phyloP scores from a whole-genome alignment of 2,113 vertebrate species.

The Arvicanthis niloticus region DNA sequence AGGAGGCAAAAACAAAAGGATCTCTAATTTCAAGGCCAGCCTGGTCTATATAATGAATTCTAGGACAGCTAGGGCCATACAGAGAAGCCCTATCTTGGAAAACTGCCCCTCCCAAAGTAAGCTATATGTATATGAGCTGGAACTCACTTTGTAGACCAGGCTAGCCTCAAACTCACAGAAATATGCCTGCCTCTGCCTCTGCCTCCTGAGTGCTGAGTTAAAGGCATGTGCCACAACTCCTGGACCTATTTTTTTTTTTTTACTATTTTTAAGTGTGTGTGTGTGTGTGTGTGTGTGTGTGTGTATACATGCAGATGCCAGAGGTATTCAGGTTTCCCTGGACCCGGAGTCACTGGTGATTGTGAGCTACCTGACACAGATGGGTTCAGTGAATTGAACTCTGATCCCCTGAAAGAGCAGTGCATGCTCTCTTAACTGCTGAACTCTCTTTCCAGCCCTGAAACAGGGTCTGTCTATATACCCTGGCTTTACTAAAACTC shows the following conservation, averaged over 20 bases:
- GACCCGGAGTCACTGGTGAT: background rate
- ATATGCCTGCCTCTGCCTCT: background rate
- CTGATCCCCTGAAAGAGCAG: background rate
- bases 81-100: background rate
- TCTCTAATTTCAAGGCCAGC: background rate
- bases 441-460: background rate
- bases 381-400: background rate
- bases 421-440: background rate
- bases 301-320: background rate
- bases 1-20: background rate
- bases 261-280: background rate
- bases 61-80: background rate
- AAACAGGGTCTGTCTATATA: background rate
- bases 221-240: background rate
- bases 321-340: background rate
- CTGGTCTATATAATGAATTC: background rate
- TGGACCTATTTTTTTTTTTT: too few species aligned
- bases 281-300: background rate
- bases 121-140: too few species aligned
- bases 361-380: background rate
- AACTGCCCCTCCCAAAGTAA: background rate
- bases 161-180: background rate
- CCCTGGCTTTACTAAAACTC: background rate
- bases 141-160: background rate
- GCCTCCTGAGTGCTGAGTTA: background rate